Evolutionary conservation across 2,797 vertebrate genomes (phyloP).

Genomic region (Lates japonicus): DNA sequence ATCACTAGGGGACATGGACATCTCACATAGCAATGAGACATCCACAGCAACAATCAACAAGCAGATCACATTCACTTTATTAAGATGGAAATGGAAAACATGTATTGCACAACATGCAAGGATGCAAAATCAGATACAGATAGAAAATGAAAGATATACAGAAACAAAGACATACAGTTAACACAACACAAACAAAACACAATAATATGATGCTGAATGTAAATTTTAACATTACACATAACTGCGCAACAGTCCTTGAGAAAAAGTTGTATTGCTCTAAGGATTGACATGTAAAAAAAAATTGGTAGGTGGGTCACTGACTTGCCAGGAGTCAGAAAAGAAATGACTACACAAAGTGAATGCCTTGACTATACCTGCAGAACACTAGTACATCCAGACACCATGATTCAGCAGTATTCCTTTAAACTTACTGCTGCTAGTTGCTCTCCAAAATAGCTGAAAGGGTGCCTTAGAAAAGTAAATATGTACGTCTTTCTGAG

Average conservation of each 20-base stretch:
- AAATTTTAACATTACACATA: constrained; percentile 38
- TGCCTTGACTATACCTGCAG: constrained; percentile 27
- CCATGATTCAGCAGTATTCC: constrained; percentile 58
- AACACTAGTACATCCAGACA: constrained; percentile 38
- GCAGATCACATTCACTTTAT: constrained; percentile 81
- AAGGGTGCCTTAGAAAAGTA: constrained; percentile 41
- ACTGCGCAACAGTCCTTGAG: constrained; percentile 23
- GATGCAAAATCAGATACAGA: constrained; percentile 77
- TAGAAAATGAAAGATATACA: constrained; percentile 58
- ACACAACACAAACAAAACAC: constrained; percentile 59
- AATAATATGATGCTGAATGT: constrained; percentile 30
- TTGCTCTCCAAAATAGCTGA: constrained; percentile 43
- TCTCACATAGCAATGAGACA: constrained; percentile 73
- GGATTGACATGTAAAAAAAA: constrained; percentile 8
- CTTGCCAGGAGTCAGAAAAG: constrained; percentile 28
- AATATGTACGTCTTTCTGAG: constrained; percentile 36
- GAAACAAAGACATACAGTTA: constrained; percentile 52
- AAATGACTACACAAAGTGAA: constrained; percentile 41
- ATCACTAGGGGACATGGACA: constrained; percentile 63
- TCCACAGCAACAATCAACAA: constrained; percentile 73
- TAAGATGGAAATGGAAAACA: constrained; percentile 76
- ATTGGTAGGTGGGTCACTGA: constrained; percentile 24
- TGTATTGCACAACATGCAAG: constrained; percentile 81
- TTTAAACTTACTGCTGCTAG: constrained; percentile 33
- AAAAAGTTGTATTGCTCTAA: constrained; percentile 35